These are phyloP conservation scores for Heliocidaris erythrogramma DNA, from an alignment of 35 echinoderm and acorn worm species.

Conservation along the genomic window DNA sequence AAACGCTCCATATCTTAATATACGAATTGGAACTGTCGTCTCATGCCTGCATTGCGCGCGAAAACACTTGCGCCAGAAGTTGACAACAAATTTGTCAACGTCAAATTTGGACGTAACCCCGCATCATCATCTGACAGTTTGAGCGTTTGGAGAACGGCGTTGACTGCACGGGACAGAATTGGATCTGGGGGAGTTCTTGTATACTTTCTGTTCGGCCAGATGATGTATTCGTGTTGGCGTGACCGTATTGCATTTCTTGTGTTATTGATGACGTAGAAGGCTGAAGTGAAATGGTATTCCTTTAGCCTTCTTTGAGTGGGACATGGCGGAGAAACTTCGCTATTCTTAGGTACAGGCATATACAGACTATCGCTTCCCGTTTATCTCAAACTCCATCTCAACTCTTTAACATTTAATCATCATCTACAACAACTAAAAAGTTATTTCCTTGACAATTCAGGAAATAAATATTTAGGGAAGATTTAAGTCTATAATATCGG, in stretches of 20 bases:
- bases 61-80: conserved; percentile 40
- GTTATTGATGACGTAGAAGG: conserved; percentile 4
- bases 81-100: conserved; percentile 46
- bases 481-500: too few species aligned
- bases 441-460: too few species aligned
- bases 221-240: not conserved
- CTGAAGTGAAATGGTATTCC: not conserved
- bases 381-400: not conserved
- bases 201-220: not conserved
- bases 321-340: not conserved
- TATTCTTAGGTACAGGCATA: too few species aligned
- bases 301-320: not conserved
- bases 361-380: too few species aligned
- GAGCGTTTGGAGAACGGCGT: not conserved
- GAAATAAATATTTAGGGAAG: too few species aligned
- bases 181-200: conserved; percentile 2
- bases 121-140: conserved; percentile 19
- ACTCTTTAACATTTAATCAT: not conserved
- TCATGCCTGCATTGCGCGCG: not conserved
- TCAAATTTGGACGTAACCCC: conserved; percentile 8
- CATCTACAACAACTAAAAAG: too few species aligned
- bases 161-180: not conserved
- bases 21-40: conserved; percentile 5
- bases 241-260: not conserved
- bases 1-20: not conserved